Evolutionary conservation across 1,140 invertebrate species (phyloP).

Genomic region (Adelges cooleyi): DNA sequence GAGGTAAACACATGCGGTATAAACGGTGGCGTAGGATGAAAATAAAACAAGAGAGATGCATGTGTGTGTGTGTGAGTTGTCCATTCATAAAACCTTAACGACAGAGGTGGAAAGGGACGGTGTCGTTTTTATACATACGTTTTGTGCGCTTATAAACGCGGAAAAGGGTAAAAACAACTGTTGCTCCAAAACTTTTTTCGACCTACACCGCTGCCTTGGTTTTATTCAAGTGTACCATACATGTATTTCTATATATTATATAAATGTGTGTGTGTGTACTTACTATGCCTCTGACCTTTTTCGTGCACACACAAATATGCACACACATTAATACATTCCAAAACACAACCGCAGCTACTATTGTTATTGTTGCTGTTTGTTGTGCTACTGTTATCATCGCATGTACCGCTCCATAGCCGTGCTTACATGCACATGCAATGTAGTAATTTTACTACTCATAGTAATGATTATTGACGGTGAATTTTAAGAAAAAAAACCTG

Average conservation of each 20-base stretch:
- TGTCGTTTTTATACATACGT: slow-evolving; percentile 25
- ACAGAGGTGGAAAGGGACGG: slow-evolving; percentile 1
- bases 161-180: slow-evolving; percentile 28
- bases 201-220: not conserved
- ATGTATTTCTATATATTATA: too few species aligned
- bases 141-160: not conserved
- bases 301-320: slow-evolving; percentile 5
- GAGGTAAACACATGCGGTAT: too few species aligned
- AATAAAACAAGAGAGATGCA: not conserved
- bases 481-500: too few species aligned
- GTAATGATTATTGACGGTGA: too few species aligned
- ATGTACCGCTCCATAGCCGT: too few species aligned
- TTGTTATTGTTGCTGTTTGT: slow-evolving; percentile 1
- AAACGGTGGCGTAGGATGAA: too few species aligned
- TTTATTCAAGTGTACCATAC: slow-evolving; percentile 23
- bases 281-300: slow-evolving; percentile 16
- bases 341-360: not conserved
- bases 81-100: slow-evolving; percentile 23
- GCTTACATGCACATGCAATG: too few species aligned
- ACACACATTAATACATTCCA: too few species aligned
- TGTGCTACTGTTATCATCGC: not conserved
- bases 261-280: too few species aligned
- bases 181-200: slow-evolving; percentile 25
- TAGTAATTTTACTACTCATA: too few species aligned
- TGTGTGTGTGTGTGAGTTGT: not conserved